A percentile compares a stretch with the other conserved stretches of the same genome.
Evolutionary conservation across 37 sponge, comb jelly and placozoan genomes (phyloP).

Genomic region (Hexactinellida sp.): DNA sequence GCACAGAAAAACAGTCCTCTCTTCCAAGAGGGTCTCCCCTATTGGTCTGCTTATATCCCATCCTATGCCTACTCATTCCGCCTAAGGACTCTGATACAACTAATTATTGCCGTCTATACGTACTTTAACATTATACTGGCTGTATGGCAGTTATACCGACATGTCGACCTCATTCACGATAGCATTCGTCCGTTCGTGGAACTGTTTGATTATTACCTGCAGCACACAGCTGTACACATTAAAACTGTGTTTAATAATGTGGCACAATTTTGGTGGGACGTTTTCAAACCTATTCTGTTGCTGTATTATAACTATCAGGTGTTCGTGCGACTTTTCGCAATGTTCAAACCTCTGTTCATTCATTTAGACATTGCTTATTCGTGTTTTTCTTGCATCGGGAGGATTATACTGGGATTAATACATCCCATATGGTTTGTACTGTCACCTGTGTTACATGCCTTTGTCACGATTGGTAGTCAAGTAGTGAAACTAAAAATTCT

Average conservation of each 20-base stretch:
- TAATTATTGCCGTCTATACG: slow-evolving; percentile 36
- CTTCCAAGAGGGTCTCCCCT: slow-evolving; percentile 44
- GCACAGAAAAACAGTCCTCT: background rate
- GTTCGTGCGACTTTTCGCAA: background rate
- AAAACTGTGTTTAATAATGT: background rate
- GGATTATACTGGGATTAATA: background rate
- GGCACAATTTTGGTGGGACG: background rate
- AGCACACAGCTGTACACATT: background rate
- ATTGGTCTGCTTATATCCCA: slow-evolving; percentile 56
- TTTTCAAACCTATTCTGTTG: background rate
- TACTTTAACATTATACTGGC: slow-evolving; percentile 60
- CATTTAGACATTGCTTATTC: background rate
- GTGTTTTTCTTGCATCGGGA: background rate
- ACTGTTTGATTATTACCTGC: background rate
- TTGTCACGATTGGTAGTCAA: background rate
- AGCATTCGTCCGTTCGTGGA: slow-evolving; percentile 40
- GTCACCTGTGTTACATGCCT: background rate
- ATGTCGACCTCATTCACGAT: slow-evolving; percentile 51
- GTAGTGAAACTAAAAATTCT: background rate
- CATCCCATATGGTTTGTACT: background rate
- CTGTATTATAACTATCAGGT: background rate
- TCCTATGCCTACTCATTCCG: slow-evolving; percentile 50
- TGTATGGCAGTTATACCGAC: slow-evolving; percentile 73
- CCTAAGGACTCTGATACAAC: slow-evolving; percentile 30
- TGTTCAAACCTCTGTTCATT: background rate